A percentile compares a stretch with the other conserved stretches of the same genome.
These are phyloP conservation scores for Nomada goodeniana DNA, from an alignment of 2,888 invertebrate genomes.

Conservation along the genomic window DNA sequence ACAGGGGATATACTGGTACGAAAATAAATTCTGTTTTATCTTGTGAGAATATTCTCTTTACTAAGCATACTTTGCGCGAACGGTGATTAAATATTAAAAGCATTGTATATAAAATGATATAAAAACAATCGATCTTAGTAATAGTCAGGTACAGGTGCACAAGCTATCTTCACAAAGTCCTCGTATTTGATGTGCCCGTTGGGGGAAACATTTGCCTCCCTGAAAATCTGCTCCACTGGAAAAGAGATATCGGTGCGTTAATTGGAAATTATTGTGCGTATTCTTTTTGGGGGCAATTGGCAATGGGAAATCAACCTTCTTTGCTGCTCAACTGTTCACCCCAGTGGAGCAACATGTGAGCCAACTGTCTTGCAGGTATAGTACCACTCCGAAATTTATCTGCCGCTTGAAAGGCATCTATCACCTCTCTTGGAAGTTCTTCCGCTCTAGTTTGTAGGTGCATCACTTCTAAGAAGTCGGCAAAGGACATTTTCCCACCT, in stretches of 20 bases:
- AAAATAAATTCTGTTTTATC: constrained; percentile 37
- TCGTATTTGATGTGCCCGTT: constrained; percentile 94
- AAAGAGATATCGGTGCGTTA: constrained; percentile 40
- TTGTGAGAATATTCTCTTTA: constrained; percentile 30
- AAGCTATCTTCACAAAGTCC: constrained; percentile 96
- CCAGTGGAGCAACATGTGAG: constrained; percentile 95
- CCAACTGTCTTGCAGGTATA: constrained; percentile 92
- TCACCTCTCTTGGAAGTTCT: constrained; percentile 92
- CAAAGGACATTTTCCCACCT: constrained; percentile 97
- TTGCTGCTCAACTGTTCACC: constrained; percentile 92
- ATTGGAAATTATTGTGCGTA: background rate
- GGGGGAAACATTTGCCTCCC: constrained; percentile 94
- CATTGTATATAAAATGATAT: constrained; percentile 11
- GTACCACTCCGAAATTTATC: constrained; percentile 90
- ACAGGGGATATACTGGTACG: constrained; percentile 3
- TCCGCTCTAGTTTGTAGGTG: constrained; percentile 95
- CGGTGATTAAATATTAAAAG: constrained; percentile 15
- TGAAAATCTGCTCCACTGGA: constrained; percentile 93
- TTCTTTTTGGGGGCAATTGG: background rate
- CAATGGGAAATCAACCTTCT: constrained; percentile 85
- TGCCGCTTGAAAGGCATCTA: constrained; percentile 95
- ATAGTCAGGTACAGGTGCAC: constrained; percentile 96
- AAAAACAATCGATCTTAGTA: constrained; percentile 86
- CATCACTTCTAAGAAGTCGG: constrained; percentile 98
- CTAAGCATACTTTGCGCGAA: background rate